Conservation (phyloP, 2,888 invertebrate genomes). For the Eupeodes luniger region DNA sequence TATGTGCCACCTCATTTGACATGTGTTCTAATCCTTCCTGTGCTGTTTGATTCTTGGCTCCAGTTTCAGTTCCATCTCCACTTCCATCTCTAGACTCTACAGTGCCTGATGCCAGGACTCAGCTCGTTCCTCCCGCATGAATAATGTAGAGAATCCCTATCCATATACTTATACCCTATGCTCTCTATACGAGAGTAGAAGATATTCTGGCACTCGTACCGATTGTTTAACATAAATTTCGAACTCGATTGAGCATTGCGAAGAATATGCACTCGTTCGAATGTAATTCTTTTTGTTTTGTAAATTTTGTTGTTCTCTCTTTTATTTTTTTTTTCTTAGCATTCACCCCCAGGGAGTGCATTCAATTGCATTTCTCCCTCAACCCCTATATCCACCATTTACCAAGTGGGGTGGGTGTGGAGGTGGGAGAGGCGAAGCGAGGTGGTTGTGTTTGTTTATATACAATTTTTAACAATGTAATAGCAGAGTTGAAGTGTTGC, state of each 20-base stretch:
- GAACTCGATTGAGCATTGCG: constrained; percentile 71
- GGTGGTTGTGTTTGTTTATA: constrained; percentile 6
- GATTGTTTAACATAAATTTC: constrained; percentile 74
- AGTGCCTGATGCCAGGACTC: neutral
- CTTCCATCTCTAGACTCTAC: neutral
- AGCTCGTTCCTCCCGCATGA: constrained; percentile 42
- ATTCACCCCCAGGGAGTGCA: constrained; percentile 30
- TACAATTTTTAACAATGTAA: constrained; percentile 62
- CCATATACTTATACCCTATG: neutral
- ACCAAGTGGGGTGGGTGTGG: neutral
- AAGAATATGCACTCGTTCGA: constrained; percentile 67
- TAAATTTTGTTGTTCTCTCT: constrained; percentile 14
- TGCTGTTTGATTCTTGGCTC: constrained; percentile 64
- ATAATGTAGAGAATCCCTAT: constrained; percentile 53
- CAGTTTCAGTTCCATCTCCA: constrained; percentile 30
- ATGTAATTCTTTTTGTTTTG: constrained; percentile 65
- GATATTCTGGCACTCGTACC: constrained; percentile 46
- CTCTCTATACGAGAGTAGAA: neutral
- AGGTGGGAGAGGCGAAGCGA: neutral
- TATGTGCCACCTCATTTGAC: constrained; percentile 45
- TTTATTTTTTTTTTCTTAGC: neutral
- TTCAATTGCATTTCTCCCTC: constrained; percentile 59
- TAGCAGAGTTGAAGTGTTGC: constrained; percentile 67
- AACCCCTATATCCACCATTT: neutral
- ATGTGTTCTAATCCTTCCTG: constrained; percentile 66